phyloP scores from a whole-genome alignment of 2,888 invertebrate species.

The Drosophila conformis region DNA sequence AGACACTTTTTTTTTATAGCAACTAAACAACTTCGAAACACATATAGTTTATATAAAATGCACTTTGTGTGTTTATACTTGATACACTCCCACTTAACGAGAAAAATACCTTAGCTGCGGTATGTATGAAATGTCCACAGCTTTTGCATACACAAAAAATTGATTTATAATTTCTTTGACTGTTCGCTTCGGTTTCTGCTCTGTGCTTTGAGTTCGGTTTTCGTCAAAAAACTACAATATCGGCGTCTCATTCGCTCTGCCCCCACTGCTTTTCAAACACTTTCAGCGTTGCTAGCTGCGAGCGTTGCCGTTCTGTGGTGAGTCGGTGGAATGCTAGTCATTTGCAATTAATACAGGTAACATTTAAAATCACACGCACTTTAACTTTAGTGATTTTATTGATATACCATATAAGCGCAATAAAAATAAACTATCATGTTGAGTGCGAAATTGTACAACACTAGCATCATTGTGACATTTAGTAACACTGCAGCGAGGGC shows the following conservation, averaged over 20 bases:
- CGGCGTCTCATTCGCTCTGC: constrained; percentile 60
- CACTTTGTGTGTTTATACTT: constrained; percentile 33
- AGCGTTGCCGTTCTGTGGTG: constrained; percentile 2
- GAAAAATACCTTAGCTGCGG: constrained; percentile 72
- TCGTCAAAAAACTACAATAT: constrained; percentile 57
- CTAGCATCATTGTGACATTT: constrained; percentile 25
- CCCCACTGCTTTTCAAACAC: constrained; percentile 18
- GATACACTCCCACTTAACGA: constrained; percentile 28
- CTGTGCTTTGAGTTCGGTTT: constrained; percentile 78
- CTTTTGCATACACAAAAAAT: constrained; percentile 84
- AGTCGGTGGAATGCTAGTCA: constrained; percentile 13
- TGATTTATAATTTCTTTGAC: constrained; percentile 82
- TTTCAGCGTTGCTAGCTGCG: constrained; percentile 55
- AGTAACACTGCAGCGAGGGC: constrained; percentile 70
- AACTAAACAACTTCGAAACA: constrained; percentile 24
- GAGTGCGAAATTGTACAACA: constrained; percentile 28
- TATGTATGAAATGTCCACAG: constrained; percentile 63
- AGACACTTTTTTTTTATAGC: constrained; percentile 22
- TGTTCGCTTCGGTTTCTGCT: constrained; percentile 78
- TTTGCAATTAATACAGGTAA: background rate
- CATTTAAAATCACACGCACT: background rate
- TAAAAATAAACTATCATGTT: constrained; percentile 5
- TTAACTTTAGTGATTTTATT: background rate
- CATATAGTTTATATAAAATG: constrained; percentile 7
- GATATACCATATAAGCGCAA: constrained; percentile 14